phyloP scores from a whole-genome alignment of 2,113 vertebrate species.

The Propithecus coquereli region DNA sequence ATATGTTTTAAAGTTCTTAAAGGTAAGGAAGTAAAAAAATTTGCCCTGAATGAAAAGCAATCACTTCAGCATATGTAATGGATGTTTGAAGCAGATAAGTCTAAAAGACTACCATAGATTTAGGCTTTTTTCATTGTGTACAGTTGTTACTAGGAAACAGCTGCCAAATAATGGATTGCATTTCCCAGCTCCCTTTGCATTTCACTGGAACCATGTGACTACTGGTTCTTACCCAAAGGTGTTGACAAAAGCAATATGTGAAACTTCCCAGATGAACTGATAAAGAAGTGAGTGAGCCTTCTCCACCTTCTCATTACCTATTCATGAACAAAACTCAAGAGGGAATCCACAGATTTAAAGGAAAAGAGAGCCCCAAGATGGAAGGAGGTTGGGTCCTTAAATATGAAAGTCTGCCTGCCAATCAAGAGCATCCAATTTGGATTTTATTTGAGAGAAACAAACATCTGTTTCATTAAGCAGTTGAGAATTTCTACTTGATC shows the following conservation, averaged over 20 bases:
- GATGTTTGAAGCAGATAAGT: background rate
- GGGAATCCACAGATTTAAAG: background rate
- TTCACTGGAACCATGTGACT: background rate
- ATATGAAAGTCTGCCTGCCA: background rate
- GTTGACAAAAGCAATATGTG: background rate
- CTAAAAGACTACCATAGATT: background rate
- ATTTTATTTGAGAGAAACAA: background rate
- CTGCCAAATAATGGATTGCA: background rate
- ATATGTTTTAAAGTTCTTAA: constrained; percentile 47
- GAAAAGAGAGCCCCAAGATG: background rate
- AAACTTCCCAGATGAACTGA: background rate
- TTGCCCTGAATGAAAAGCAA: constrained; percentile 66
- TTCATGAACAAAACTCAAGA: background rate
- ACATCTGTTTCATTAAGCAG: background rate
- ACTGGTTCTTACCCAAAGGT: background rate
- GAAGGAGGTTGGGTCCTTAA: background rate
- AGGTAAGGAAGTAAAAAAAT: constrained; percentile 66
- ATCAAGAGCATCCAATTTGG: background rate
- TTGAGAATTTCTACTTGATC: background rate
- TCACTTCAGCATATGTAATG: constrained; percentile 54
- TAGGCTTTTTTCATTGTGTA: background rate
- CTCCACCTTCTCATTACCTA: background rate
- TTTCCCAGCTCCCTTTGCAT: constrained; percentile 42
- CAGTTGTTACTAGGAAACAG: background rate
- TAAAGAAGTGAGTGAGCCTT: background rate